Percentiles rank a stretch among this genome's conserved stretches.
Conservation (phyloP, 2,113 vertebrate genomes). For the Chloropsis cyanopogon region DNA sequence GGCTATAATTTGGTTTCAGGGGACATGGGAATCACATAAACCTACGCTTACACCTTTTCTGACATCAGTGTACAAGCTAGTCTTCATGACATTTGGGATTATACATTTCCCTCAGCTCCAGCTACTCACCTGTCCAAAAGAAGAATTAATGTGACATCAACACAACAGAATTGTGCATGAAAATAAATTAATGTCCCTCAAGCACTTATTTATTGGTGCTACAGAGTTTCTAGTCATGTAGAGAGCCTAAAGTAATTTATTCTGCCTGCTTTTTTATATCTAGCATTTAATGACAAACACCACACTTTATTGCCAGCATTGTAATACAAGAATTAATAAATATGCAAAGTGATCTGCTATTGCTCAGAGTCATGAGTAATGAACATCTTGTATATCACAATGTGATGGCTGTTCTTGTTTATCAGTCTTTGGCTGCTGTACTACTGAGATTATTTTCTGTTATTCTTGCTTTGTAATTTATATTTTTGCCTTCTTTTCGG, state of each 20-base stretch:
- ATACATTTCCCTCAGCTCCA: neutral
- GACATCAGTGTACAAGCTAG: neutral
- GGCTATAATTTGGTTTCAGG: neutral
- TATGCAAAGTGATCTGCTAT: constrained; percentile 17
- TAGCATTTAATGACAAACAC: constrained; percentile 5
- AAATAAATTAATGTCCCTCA: constrained; percentile 32
- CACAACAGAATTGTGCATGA: neutral
- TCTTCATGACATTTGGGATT: neutral
- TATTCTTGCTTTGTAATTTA: constrained; percentile 14
- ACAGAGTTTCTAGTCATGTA: constrained; percentile 2
- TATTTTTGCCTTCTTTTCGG: neutral
- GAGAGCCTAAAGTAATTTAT: constrained; percentile 37
- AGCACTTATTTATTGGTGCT: constrained; percentile 25
- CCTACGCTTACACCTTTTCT: neutral
- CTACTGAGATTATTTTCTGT: constrained; percentile 8
- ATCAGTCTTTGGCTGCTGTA: constrained; percentile 8
- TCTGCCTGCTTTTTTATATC: neutral
- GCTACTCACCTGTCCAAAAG: neutral
- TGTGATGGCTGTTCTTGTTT: constrained; percentile 32
- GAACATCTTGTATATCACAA: constrained; percentile 10
- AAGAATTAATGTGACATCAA: constrained; percentile 26
- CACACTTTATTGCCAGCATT: neutral
- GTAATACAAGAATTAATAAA: constrained; percentile 56
- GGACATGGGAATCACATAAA: neutral
- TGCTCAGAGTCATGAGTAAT: constrained; percentile 33